Conservation (phyloP, 2,888 invertebrate genomes). For the Epirrita christyi region DNA sequence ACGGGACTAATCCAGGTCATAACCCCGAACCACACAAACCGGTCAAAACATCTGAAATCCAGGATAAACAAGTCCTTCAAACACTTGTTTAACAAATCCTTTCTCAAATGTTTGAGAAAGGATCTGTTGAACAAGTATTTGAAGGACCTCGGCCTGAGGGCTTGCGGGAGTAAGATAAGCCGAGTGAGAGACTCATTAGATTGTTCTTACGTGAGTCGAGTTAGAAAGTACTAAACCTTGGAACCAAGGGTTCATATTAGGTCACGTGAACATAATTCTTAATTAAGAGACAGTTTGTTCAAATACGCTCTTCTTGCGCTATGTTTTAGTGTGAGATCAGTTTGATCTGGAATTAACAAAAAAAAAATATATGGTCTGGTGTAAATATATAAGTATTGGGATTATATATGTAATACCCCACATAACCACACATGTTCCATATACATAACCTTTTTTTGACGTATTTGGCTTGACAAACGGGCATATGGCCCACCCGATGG, state of each 20-base stretch:
- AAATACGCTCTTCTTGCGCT: not conserved
- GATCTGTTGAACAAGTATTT: no score
- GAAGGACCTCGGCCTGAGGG: slow-evolving; percentile 27
- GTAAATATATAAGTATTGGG: no score
- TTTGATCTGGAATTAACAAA: no score
- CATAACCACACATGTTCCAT: no score
- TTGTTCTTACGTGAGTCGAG: slow-evolving; percentile 26
- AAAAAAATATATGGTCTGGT: no score
- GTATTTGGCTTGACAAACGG: no score
- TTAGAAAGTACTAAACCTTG: slow-evolving; percentile 6
- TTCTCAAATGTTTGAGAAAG: slow-evolving; percentile 44
- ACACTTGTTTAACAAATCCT: slow-evolving; percentile 43
- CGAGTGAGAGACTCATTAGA: slow-evolving; percentile 23
- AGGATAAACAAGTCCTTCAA: slow-evolving; percentile 43
- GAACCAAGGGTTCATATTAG: not conserved
- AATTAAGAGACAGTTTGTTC: not conserved
- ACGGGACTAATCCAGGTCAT: slow-evolving; percentile 5
- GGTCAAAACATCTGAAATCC: slow-evolving; percentile 36
- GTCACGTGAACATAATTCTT: not conserved
- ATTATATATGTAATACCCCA: no score
- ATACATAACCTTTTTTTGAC: no score
- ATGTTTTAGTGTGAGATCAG: no score
- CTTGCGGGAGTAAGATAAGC: slow-evolving; percentile 31
- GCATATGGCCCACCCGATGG: no score
- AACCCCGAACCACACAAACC: slow-evolving; percentile 10